Conservation (phyloP, 1,140 invertebrate species). For the Scylla paramamosain region DNA sequence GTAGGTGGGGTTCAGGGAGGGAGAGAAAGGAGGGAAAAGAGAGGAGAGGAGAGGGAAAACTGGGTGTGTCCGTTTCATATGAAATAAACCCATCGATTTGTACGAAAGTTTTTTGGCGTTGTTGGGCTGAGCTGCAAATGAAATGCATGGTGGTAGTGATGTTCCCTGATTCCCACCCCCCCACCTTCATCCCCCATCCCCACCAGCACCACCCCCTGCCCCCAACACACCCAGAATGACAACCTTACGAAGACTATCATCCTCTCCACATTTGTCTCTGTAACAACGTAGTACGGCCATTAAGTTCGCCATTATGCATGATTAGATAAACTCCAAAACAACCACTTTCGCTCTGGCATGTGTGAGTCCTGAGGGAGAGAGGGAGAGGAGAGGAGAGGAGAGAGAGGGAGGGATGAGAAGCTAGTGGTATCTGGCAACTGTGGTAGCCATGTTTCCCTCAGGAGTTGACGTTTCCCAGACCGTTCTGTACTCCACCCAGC, state of each 20-base stretch:
- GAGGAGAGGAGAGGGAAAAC: conserved; percentile 22
- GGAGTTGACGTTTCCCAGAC: conserved; percentile 43
- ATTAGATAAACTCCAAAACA: conserved; percentile 60
- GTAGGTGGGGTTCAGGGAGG: not conserved
- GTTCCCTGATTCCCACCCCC: not conserved
- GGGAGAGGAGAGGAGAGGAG: not conserved
- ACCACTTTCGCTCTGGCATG: conserved; percentile 57
- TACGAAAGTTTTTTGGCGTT: conserved; percentile 51
- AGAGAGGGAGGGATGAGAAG: conserved; percentile 52
- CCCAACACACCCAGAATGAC: not conserved
- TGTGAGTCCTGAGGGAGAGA: not conserved
- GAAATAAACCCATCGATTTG: conserved; percentile 69
- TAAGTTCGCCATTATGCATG: conserved; percentile 47
- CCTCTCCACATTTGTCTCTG: conserved; percentile 6
- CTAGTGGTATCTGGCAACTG: conserved; percentile 58
- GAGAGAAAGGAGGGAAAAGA: too few relatives aligned
- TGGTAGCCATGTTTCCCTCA: conserved; percentile 45
- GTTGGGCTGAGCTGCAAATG: conserved; percentile 36
- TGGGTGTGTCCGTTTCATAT: conserved; percentile 66
- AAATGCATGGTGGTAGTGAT: conserved; percentile 55
- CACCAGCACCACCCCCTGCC: not conserved
- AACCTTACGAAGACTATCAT: not conserved
- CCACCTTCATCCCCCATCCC: not conserved
- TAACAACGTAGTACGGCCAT: conserved; percentile 21
- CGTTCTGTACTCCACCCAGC: not conserved